Evolutionary conservation across 2,797 vertebrate genomes (phyloP).

Genomic region (Eospalax fontanierii): DNA sequence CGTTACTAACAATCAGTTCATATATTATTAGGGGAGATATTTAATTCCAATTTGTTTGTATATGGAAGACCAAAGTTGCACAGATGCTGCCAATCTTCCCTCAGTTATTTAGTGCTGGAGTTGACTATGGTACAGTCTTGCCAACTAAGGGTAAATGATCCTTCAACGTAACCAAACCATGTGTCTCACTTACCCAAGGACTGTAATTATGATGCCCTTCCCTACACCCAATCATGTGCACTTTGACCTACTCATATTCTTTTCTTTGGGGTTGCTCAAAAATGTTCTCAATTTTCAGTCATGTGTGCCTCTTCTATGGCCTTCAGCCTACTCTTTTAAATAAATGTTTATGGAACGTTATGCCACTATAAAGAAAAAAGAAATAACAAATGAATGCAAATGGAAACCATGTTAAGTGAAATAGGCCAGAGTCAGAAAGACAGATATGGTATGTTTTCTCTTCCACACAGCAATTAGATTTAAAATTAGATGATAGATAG

Average conservation of each 20-base stretch:
- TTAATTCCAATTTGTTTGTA: not conserved
- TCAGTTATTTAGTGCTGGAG: not conserved
- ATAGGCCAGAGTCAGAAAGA: not conserved
- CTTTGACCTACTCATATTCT: not conserved
- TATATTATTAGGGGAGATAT: not conserved
- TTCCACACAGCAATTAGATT: not conserved
- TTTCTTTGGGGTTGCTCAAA: not conserved
- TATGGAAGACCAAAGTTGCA: not conserved
- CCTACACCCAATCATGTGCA: not conserved
- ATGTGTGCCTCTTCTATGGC: not conserved
- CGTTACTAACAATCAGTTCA: not conserved
- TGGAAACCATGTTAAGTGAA: not conserved
- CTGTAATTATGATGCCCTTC: not conserved
- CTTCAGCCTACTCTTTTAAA: not conserved
- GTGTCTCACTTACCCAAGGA: not conserved
- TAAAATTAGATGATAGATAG: not conserved
- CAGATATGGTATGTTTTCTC: not conserved
- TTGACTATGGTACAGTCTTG: not conserved
- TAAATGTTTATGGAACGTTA: not conserved
- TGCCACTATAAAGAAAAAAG: not conserved
- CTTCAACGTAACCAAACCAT: not conserved
- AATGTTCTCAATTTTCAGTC: constrained; percentile 10
- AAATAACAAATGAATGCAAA: not conserved
- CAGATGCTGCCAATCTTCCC: not conserved
- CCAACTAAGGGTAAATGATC: not conserved